Base-by-base conservation (phyloP, 2,888 invertebrate species). In the Lasioglossum figueresi region DNA sequence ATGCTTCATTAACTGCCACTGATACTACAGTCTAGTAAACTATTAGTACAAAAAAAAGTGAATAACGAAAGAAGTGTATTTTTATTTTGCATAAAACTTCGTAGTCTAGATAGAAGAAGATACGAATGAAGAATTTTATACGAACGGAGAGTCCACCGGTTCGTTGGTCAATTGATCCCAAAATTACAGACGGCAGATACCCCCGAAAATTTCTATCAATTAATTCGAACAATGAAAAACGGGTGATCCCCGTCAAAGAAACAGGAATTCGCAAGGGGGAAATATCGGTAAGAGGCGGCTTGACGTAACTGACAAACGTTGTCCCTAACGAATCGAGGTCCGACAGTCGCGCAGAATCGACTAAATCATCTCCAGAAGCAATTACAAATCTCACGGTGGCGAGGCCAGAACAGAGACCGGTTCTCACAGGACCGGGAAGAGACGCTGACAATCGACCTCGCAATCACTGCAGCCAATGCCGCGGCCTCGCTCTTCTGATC, bases 371-470 rank as follows among this genome's bases (percentile, higher is more conserved):
- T 59, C 37, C 37, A 23, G 52, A 66, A 76, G 74, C 48, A 80
- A 86, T 79, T 79, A 79, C 43, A 63, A 82, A 71, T 79, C 66
- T 71, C 70, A 14, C 43, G 68, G 31, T 16, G 66, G 40, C 27
- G 27, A 34, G 48, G 37, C 19, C 37, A 59, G 52, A 45, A n/a
- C 63, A 52, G 31, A 63, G 79, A 63, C 31, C 34, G 6, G 45
- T 27, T 75, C 16, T 34, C n/a, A 37, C 37, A 66, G 79, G 70
- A 43, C 56, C 56, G 72, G 73, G 74, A 80, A 70, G 74, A 88
- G 80, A 81, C 79, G 80, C 85, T 90, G 87, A 89, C 89, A 88
- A 91, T 88, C 88, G 83, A 86, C 86, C 79, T 89, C 74, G 89
- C 87, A 89, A 89, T 89, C 88, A 88, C 80, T 78, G 83, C 77